Conservation (phyloP, 2,888 invertebrate species). For the Zootermopsis nevadensis region DNA sequence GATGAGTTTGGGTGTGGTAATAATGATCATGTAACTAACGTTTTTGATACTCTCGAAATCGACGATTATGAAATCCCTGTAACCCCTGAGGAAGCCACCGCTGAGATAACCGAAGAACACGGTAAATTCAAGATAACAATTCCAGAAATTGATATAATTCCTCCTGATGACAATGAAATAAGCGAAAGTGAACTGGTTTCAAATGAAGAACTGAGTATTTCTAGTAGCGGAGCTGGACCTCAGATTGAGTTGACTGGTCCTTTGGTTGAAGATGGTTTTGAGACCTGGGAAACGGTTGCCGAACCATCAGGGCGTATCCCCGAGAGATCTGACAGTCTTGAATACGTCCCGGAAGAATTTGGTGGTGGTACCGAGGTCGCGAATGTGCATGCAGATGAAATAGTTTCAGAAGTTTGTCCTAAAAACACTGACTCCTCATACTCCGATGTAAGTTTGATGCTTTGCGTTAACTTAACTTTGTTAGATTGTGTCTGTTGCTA, state of each 20-base stretch:
- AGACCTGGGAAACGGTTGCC: slow-evolving; percentile 10
- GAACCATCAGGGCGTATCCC: background rate
- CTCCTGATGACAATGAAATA: slow-evolving; percentile 44
- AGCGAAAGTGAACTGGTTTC: slow-evolving; percentile 37
- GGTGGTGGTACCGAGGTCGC: background rate
- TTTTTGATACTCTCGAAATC: slow-evolving; percentile 27
- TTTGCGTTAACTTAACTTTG: background rate
- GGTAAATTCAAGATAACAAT: background rate
- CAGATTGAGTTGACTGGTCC: background rate
- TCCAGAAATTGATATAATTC: slow-evolving; percentile 45
- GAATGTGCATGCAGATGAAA: slow-evolving; percentile 13
- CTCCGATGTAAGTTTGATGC: slow-evolving; percentile 32
- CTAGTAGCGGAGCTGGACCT: background rate
- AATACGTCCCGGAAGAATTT: background rate
- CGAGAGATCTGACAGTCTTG: background rate
- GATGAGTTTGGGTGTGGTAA: slow-evolving; percentile 34
- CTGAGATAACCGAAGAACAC: background rate
- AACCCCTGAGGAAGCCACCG: background rate
- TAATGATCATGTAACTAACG: slow-evolving; percentile 13
- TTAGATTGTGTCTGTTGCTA: background rate
- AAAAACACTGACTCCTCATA: slow-evolving; percentile 28
- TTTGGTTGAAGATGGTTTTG: background rate
- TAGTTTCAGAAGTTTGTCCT: slow-evolving; percentile 15
- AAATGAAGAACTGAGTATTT: slow-evolving; percentile 13
- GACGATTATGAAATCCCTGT: slow-evolving; percentile 30